Evolutionary conservation across 2,113 vertebrate species (phyloP), one percentile per base, ranked within the genome.

Genomic region (Prionailurus bengalensis): DNA sequence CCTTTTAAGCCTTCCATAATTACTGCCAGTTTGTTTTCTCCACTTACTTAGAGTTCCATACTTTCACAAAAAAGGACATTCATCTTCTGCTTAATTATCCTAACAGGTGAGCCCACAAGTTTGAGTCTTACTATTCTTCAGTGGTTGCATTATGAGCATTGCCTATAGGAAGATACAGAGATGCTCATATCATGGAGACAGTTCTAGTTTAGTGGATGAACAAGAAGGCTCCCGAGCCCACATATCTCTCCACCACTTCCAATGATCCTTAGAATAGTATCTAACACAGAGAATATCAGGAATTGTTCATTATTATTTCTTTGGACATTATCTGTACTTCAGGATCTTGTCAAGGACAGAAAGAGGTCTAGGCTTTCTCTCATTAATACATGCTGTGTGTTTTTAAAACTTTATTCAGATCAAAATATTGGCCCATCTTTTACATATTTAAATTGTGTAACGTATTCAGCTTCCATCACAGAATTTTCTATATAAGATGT

Each of bases 391-490:
- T 66, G 45, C 2, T 33, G 16, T n/a, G 9, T 76, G 14, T 4
- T 91, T 92, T 73, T 45, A 39, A 31, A 73, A 87, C 70, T 53
- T 58, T 74, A 85, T 65, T 97, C 23, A 48, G 7, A 58, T 55
- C 16, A 78, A 51, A 91, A 12, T 51, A 82, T 74, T 74, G 89
- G 33, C 36, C 15, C 87, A 36, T 88, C n/a, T 85, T 93, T 95
- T 80, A 70, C 15, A 45, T 53, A 66, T 61, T 68, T 68, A 63
- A 97, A 65, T 23, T 92, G 8, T 39, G 3, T 73, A 31, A 76
- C 36, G 68, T 29, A 63, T 65, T 84, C 23, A 12, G 25, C 63
- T 91, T 97, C 42, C n/a, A 55, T n/a, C 36, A 61, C 27, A 53
- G n/a, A 66, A 53, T 39, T 97, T 95, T 92, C 51, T 51, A 17